phyloP scores from a whole-genome alignment of 2,797 vertebrate species.

The Hemitrygon akajei region DNA sequence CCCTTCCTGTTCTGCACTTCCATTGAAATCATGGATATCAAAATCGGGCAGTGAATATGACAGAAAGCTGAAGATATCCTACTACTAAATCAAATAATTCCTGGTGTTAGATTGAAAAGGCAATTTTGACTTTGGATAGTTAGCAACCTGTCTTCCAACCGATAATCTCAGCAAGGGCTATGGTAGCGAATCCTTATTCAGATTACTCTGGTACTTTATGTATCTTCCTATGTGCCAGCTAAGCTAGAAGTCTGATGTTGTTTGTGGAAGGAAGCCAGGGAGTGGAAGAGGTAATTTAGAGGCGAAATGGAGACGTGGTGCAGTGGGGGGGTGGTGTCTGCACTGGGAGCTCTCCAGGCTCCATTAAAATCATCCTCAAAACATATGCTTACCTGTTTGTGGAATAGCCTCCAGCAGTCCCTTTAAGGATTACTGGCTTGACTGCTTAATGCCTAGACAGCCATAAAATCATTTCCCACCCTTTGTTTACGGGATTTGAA shows the following conservation, averaged over 20 bases:
- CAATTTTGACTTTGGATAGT: neutral
- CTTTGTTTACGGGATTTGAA: neutral
- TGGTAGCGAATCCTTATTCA: neutral
- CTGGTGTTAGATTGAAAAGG: neutral
- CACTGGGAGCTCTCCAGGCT: neutral
- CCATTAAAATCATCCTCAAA: slow-evolving; percentile 1
- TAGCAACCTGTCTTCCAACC: neutral
- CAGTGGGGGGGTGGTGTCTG: neutral
- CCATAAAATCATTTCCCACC: neutral
- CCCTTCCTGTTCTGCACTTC: neutral
- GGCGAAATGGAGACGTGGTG: neutral
- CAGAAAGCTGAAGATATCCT: neutral
- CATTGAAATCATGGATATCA: neutral
- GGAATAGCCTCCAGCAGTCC: neutral
- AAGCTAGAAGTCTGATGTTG: neutral
- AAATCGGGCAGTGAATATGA: neutral
- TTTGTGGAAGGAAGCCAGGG: too few relatives aligned
- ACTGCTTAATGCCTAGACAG: neutral
- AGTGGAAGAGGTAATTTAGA: neutral
- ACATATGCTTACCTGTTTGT: neutral
- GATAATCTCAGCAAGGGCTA: neutral
- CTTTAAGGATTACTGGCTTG: slow-evolving; percentile 16
- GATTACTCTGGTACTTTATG: neutral
- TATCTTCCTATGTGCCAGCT: neutral
- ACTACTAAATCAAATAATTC: neutral